Evolutionary conservation across 2,113 vertebrate species (phyloP).

Genomic region (Coreoperca whiteheadi): DNA sequence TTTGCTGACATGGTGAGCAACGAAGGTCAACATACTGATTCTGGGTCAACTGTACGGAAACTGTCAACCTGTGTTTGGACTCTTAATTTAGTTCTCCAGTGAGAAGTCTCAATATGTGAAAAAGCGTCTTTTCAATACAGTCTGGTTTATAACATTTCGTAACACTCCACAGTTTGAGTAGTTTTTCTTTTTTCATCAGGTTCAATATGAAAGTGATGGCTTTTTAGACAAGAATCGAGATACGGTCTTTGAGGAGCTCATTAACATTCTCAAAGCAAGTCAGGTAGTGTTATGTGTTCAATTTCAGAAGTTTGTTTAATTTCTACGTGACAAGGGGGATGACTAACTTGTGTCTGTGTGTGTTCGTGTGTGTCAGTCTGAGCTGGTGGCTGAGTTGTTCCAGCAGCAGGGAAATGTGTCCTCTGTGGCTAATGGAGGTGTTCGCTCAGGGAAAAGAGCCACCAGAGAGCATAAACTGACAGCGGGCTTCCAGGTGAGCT

Average conservation of each 20-base stretch:
- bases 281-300: conserved; percentile 75
- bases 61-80: background rate
- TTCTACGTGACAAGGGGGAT: background rate
- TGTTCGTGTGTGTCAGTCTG: conserved; percentile 72
- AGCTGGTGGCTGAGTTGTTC: conserved; percentile 85
- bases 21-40: background rate
- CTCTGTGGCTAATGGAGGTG: conserved; percentile 57
- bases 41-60: background rate
- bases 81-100: background rate
- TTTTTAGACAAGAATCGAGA: conserved; percentile 88
- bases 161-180: background rate
- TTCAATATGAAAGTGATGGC: conserved; percentile 85
- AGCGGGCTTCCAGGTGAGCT: conserved; percentile 84
- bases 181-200: conserved; percentile 68
- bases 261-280: conserved; percentile 88
- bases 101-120: background rate
- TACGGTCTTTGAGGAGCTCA: conserved; percentile 84
- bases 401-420: conserved; percentile 74
- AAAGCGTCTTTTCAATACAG: background rate
- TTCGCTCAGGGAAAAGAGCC: conserved; percentile 74
- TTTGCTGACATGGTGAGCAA: conserved; percentile 84
- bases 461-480: conserved; percentile 83
- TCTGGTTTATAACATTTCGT: background rate
- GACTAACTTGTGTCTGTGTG: background rate
- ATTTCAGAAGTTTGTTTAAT: background rate